phyloP scores from a whole-genome alignment of 2,113 vertebrate species.

The Gallinago undulata region DNA sequence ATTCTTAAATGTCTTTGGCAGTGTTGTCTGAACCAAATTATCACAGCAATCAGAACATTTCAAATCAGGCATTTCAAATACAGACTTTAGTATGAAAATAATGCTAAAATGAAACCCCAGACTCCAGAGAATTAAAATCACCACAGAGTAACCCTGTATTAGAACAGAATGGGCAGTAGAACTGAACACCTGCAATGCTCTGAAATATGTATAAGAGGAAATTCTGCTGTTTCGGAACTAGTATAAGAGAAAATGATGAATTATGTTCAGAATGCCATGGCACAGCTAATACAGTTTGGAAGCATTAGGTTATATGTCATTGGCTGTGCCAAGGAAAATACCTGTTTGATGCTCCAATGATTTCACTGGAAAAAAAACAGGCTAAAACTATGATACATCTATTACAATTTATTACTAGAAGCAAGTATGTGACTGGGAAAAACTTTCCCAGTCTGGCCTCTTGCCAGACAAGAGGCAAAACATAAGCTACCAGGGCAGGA shows the following conservation, averaged over 20 bases:
- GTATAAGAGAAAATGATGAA: background rate
- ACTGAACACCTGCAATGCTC: background rate
- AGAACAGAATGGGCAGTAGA: background rate
- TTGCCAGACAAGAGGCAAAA: background rate
- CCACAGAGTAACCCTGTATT: background rate
- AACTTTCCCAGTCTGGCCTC: background rate
- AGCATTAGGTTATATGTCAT: background rate
- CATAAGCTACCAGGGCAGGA: background rate
- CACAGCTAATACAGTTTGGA: background rate
- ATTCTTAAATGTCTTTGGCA: background rate
- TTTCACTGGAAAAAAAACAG: background rate
- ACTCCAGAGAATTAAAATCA: background rate
- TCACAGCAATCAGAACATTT: background rate
- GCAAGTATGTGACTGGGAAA: background rate
- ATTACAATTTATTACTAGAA: background rate
- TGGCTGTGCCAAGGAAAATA: background rate
- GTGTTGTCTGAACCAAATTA: background rate
- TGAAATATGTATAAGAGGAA: background rate
- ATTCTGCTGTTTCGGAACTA: background rate
- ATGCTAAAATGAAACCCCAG: background rate
- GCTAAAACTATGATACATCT: background rate
- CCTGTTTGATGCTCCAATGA: background rate
- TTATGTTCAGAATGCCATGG: background rate
- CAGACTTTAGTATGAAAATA: background rate
- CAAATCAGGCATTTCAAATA: background rate